These are phyloP conservation scores for Dasysyrphus albostriatus DNA, from an alignment of 2,888 invertebrate species.

Conservation along the genomic window DNA sequence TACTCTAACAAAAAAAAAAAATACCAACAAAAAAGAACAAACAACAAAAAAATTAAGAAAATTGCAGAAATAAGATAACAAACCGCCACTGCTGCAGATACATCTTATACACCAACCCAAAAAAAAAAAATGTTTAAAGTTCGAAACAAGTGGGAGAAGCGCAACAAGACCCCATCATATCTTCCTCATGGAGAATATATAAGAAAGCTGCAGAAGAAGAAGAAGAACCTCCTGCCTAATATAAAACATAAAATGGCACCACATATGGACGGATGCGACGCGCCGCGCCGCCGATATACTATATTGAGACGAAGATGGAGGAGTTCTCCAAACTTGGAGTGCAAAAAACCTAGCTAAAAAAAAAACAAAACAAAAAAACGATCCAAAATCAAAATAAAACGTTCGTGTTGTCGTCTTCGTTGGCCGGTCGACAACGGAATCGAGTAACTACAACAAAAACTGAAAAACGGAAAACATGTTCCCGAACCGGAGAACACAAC, in stretches of 20 bases:
- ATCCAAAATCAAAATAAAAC: constrained; percentile 40
- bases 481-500: constrained; percentile 55
- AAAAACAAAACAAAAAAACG: constrained; percentile 55
- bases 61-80: constrained; percentile 62
- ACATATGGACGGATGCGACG: constrained; percentile 63
- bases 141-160: constrained; percentile 57
- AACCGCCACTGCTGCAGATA: constrained; percentile 54
- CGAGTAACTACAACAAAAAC: constrained; percentile 57
- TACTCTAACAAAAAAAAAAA: constrained; percentile 15
- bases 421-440: constrained; percentile 1
- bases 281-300: constrained; percentile 48
- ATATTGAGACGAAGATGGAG: constrained; percentile 73
- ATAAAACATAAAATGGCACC: constrained; percentile 75
- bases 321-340: constrained; percentile 74
- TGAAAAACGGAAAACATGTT: constrained; percentile 71
- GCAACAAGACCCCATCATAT: constrained; percentile 40
- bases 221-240: constrained; percentile 69
- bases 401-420: not conserved
- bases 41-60: constrained; percentile 44
- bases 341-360: constrained; percentile 64
- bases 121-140: constrained; percentile 23
- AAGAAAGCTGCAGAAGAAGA: not conserved
- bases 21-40: constrained; percentile 34
- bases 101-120: not conserved
- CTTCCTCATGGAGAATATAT: constrained; percentile 34